Evolutionary conservation across 2,113 vertebrate species (phyloP).

Genomic region (Mus spicilegus): DNA sequence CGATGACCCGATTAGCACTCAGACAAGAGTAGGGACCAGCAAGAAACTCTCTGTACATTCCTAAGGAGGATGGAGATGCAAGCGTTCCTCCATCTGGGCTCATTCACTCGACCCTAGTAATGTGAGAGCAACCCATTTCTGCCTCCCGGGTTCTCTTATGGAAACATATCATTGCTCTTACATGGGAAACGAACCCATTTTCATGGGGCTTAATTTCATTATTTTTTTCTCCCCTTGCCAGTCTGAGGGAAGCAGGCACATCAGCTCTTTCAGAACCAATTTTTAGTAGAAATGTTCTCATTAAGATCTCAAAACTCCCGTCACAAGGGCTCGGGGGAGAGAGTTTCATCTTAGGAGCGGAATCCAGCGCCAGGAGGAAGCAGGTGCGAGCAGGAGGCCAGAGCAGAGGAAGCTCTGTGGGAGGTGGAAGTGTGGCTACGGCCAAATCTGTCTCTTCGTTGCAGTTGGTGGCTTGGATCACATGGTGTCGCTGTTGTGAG

Average conservation of each 20-base stretch:
- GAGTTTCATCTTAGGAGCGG: not conserved
- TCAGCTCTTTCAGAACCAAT: not conserved
- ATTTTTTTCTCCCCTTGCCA: not conserved
- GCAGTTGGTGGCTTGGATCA: not conserved
- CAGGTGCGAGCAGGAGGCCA: not conserved
- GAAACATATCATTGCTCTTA: not conserved
- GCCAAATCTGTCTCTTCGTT: not conserved
- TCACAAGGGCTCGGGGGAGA: not conserved
- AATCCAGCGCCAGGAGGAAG: not conserved
- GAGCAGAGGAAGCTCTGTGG: not conserved
- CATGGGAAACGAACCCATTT: not conserved
- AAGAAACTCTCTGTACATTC: not conserved
- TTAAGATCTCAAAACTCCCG: not conserved
- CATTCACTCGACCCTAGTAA: not conserved
- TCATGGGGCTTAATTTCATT: not conserved
- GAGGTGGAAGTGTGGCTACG: not conserved
- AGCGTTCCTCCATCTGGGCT: not conserved
- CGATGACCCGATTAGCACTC: not conserved
- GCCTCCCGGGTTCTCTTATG: not conserved
- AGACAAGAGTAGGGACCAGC: not conserved
- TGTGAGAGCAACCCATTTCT: not conserved
- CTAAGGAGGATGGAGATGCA: not conserved
- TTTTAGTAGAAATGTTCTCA: constrained; percentile 26
- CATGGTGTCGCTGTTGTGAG: not conserved
- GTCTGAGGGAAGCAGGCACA: not conserved